phyloP scores from a whole-genome alignment of 2,113 vertebrate species.

The Micronycteris hirsuta region DNA sequence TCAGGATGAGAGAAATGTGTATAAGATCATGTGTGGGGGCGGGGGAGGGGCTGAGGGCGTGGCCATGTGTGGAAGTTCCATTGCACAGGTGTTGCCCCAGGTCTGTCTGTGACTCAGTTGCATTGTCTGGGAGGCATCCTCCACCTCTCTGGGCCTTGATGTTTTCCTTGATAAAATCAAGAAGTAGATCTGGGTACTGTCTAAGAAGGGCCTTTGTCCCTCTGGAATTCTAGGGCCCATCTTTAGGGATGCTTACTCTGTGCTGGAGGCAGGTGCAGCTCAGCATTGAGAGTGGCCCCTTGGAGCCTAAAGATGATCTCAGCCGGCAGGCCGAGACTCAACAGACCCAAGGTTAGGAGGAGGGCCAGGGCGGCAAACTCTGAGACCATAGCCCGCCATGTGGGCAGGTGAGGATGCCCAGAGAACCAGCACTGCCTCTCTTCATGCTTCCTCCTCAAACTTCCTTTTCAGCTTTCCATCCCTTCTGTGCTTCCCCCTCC shows the following conservation, averaged over 20 bases:
- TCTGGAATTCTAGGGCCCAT: neutral
- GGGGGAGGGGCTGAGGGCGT: neutral
- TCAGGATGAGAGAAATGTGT: neutral
- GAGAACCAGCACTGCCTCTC: fast-evolving
- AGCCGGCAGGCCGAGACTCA: neutral
- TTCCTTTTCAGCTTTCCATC: neutral
- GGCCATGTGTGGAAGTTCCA: fast-evolving
- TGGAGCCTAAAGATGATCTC: neutral
- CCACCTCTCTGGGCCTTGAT: neutral
- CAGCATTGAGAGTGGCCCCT: fast-evolving
- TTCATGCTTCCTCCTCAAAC: neutral
- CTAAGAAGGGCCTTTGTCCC: neutral
- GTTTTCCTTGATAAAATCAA: neutral
- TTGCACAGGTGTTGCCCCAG: neutral
- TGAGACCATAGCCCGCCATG: fast-evolving
- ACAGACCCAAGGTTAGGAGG: neutral
- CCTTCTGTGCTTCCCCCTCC: neutral
- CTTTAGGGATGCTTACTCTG: too few species aligned
- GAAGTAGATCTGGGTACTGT: neutral
- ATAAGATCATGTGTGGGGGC: neutral
- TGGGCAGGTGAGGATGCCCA: neutral
- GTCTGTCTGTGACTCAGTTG: neutral
- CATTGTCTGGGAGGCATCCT: neutral
- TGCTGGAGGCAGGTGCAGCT: neutral
- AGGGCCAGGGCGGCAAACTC: too few species aligned